These are phyloP conservation scores for Lophotriccus pileatus DNA, from an alignment of 2,797 vertebrate genomes.

Conservation along the genomic window DNA sequence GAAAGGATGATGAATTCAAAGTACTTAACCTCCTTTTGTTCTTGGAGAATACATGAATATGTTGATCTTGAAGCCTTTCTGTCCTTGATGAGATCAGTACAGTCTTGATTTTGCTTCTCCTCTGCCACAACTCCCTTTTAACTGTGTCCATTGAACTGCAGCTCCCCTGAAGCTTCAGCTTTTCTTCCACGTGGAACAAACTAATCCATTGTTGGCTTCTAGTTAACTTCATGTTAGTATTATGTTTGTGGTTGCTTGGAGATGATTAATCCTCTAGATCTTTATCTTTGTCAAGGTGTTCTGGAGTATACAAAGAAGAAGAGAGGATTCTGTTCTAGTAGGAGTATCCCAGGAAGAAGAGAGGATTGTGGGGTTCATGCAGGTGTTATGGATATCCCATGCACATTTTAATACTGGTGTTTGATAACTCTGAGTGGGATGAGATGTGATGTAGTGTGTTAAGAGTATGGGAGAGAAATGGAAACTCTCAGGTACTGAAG, in stretches of 20 bases:
- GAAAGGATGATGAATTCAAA: neutral
- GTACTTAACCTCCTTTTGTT: neutral
- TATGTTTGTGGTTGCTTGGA: neutral
- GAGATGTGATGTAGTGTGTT: neutral
- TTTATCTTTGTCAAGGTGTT: neutral
- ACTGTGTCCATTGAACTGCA: neutral
- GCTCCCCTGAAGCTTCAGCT: neutral
- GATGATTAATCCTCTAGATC: neutral
- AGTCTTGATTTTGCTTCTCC: neutral
- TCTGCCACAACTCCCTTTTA: neutral
- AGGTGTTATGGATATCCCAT: fast-evolving
- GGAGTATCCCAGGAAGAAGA: neutral
- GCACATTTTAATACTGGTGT: fast-evolving
- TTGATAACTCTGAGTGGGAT: neutral
- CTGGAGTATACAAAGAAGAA: neutral
- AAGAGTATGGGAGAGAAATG: neutral
- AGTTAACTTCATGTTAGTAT: neutral
- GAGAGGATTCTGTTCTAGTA: neutral
- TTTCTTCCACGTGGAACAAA: neutral
- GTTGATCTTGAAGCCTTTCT: neutral
- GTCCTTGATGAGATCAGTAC: no score
- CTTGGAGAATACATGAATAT: neutral
- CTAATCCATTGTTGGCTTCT: fast-evolving
- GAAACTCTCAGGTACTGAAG: neutral
- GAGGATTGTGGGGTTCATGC: neutral